Conservation (phyloP, 2,888 invertebrate species). For the Nycteola revayana region DNA sequence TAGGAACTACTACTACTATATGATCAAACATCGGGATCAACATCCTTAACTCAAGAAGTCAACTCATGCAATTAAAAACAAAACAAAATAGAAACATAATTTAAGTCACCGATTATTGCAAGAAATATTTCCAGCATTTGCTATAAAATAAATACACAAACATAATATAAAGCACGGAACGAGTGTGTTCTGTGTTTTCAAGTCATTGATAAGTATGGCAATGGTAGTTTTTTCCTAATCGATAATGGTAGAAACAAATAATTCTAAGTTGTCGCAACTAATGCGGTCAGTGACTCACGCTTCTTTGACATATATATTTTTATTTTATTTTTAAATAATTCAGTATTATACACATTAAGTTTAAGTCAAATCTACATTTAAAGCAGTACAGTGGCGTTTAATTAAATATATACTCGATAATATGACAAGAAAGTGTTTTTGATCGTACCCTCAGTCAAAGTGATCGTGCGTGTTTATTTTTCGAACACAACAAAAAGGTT, state of each 20-base stretch:
- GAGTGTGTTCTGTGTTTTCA: too few species aligned
- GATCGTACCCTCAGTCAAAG: slow-evolving; percentile 7
- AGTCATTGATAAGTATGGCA: too few species aligned
- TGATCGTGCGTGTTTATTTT: slow-evolving; percentile 24
- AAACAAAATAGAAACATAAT: too few species aligned
- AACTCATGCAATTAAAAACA: too few species aligned
- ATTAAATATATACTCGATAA: slow-evolving; percentile 21
- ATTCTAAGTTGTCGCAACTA: slow-evolving; percentile 18
- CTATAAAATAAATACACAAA: too few species aligned
- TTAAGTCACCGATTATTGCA: too few species aligned
- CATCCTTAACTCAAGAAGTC: too few species aligned
- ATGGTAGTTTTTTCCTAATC: too few species aligned
- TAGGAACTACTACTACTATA: too few species aligned
- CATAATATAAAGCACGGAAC: too few species aligned
- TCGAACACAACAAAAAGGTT: slow-evolving; percentile 29
- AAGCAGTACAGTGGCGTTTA: slow-evolving; percentile 19
- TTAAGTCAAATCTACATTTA: slow-evolving; percentile 17
- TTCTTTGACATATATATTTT: slow-evolving; percentile 28
- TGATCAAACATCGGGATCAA: too few species aligned
- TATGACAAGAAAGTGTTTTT: slow-evolving; percentile 8
- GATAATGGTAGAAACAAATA: slow-evolving; percentile 23
- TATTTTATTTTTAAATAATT: slow-evolving; percentile 36
- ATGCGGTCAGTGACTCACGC: slow-evolving; percentile 41
- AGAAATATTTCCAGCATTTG: too few species aligned
- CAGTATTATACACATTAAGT: slow-evolving; percentile 23